Conservation (phyloP, 1,140 invertebrate genomes). For the Anagrus nilaparvatae region DNA sequence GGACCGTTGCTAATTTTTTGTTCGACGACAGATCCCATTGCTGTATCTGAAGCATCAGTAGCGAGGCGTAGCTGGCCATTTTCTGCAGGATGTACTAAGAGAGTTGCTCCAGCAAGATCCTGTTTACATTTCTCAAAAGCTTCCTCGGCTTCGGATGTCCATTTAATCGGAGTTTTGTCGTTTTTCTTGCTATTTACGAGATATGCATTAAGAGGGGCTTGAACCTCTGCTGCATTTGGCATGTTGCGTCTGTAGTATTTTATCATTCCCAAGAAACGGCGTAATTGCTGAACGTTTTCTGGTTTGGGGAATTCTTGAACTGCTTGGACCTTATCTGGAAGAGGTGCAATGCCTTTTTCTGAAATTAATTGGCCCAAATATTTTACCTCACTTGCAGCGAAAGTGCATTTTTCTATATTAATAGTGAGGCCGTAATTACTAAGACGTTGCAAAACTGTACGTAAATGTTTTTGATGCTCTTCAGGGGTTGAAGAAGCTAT, state of each 20-base stretch:
- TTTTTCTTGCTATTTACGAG: conserved; percentile 18
- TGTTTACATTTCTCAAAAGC: conserved; percentile 18
- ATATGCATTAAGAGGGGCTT: conserved; percentile 19
- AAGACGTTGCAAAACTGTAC: conserved; percentile 17
- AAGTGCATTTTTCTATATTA: conserved; percentile 21
- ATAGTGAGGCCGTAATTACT: conserved; percentile 13
- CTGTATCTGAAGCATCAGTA: conserved; percentile 18
- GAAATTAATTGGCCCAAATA: conserved; percentile 27
- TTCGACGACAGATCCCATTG: neutral
- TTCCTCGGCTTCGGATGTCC: conserved; percentile 13
- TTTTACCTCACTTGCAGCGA: conserved; percentile 16
- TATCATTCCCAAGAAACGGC: conserved; percentile 29
- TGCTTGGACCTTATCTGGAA: conserved; percentile 22
- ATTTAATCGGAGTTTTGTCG: conserved; percentile 16
- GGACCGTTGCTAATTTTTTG: neutral
- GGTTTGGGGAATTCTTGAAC: conserved; percentile 18
- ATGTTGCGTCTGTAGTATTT: conserved; percentile 20
- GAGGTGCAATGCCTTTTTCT: conserved; percentile 19
- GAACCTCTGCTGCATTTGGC: conserved; percentile 19
- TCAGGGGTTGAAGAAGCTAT: conserved; percentile 23
- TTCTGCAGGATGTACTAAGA: conserved; percentile 17
- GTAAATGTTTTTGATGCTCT: conserved; percentile 19
- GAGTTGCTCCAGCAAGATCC: conserved; percentile 17
- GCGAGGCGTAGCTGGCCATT: conserved; percentile 1
- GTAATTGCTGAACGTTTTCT: conserved; percentile 17